A percentile compares a stretch with the other conserved stretches of the same genome.
phyloP scores from a whole-genome alignment of 2,797 vertebrate species.

The Gymnothorax reevesii region DNA sequence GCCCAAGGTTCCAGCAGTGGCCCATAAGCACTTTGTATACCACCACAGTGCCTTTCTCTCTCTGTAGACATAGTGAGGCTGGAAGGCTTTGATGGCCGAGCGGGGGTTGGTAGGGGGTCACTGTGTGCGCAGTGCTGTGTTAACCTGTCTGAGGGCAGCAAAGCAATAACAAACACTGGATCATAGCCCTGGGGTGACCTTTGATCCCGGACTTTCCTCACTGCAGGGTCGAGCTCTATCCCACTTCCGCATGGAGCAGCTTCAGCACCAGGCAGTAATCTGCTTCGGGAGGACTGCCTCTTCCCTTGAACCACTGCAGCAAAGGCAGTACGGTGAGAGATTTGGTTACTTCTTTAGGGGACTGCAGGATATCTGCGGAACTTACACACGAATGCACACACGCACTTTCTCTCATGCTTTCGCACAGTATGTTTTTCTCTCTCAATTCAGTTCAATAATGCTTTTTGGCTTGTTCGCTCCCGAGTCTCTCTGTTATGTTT shows the following conservation, averaged over 20 bases:
- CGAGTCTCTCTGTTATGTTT: too few species aligned
- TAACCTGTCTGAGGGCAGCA: constrained; percentile 77
- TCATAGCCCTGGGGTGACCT: constrained; percentile 68
- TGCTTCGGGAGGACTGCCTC: neutral
- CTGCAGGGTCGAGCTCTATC: constrained; percentile 65
- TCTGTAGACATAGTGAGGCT: neutral
- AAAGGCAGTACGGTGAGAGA: too few species aligned
- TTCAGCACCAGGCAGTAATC: constrained; percentile 29
- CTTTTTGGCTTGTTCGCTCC: neutral
- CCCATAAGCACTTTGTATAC: constrained; percentile 29
- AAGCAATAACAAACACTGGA: constrained; percentile 80
- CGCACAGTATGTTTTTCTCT: neutral
- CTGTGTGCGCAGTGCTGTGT: constrained; percentile 63
- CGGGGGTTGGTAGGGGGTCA: constrained; percentile 21
- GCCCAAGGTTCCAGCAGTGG: constrained; percentile 63
- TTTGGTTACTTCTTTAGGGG: neutral
- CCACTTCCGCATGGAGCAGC: constrained; percentile 36
- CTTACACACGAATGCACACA: neutral
- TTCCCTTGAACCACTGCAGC: neutral
- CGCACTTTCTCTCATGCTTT: neutral
- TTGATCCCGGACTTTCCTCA: constrained; percentile 63
- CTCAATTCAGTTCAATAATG: neutral
- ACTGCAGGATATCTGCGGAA: neutral
- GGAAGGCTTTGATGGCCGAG: constrained; percentile 43
- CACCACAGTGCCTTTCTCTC: constrained; percentile 44